A percentile compares a stretch with the other conserved stretches of the same genome.
Evolutionary conservation across 2,113 vertebrate genomes (phyloP).

Genomic region (Lophotis ruficrista): DNA sequence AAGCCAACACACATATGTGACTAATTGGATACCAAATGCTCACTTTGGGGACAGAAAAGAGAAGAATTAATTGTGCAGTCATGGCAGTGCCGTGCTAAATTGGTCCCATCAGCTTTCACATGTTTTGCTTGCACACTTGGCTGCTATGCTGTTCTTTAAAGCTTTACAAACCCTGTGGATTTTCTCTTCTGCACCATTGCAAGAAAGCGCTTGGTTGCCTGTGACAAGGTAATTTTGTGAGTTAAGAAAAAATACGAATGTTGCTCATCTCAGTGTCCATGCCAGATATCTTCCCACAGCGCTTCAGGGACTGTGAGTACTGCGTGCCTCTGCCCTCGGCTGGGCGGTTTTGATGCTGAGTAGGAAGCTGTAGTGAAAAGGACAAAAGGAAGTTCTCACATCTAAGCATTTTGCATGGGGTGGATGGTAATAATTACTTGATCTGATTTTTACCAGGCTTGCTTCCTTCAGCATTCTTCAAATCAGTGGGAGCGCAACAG

Average conservation of each 20-base stretch:
- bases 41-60: not conserved
- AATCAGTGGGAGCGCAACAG: not conserved
- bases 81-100: not conserved
- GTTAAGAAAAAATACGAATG: not conserved
- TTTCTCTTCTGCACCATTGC: not conserved
- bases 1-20: not conserved
- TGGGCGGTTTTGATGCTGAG: not conserved
- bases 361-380: not conserved
- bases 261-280: accelerated
- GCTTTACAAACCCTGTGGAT: not conserved
- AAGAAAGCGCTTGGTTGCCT: not conserved
- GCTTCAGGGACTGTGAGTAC: not conserved
- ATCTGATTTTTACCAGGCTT: not conserved
- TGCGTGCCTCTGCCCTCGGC: not conserved
- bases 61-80: not conserved
- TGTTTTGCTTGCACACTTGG: not conserved
- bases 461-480: not conserved
- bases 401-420: not conserved
- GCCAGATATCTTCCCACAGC: not conserved
- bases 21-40: not conserved
- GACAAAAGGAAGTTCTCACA: not conserved
- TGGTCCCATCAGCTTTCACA: not conserved
- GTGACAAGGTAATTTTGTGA: not conserved
- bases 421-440: not conserved
- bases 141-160: not conserved